Evolutionary conservation across 2,797 vertebrate species (phyloP).

Genomic region (Sebastes steindachneri): DNA sequence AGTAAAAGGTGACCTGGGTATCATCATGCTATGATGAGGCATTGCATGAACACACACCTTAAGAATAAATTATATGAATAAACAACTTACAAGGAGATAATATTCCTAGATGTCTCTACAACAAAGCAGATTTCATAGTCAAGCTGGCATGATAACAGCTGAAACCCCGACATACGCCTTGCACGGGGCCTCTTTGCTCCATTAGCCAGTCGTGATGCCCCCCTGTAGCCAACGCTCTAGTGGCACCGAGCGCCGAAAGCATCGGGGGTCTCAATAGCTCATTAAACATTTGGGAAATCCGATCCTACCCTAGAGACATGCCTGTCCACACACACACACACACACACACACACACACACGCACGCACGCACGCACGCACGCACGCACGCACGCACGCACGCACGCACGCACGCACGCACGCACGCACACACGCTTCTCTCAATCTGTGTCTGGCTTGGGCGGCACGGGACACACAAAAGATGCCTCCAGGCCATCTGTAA

Average conservation of each 20-base stretch:
- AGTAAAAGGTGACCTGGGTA: background rate
- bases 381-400: background rate
- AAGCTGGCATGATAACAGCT: slow-evolving; percentile 38
- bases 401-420: too few species aligned
- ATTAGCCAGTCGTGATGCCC: slow-evolving; percentile 56
- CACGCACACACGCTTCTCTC: background rate
- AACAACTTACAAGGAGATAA: background rate
- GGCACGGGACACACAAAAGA: slow-evolving; percentile 38
- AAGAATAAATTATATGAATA: background rate
- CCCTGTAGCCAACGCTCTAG: slow-evolving; percentile 51
- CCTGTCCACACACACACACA: background rate
- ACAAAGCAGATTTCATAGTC: slow-evolving; percentile 34
- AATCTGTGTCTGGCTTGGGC: slow-evolving; percentile 56
- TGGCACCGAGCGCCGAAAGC: slow-evolving; percentile 35
- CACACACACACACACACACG: slow-evolving; percentile 1
- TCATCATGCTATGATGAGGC: background rate
- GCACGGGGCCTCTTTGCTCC: slow-evolving; percentile 42
- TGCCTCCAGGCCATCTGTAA: slow-evolving; percentile 65
- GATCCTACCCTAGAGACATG: slow-evolving; percentile 66
- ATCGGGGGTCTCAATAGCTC: slow-evolving; percentile 75
- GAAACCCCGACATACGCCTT: slow-evolving; percentile 16
- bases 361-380: background rate
- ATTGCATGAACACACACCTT: background rate
- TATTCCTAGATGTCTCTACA: background rate
- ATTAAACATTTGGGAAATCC: slow-evolving; percentile 73